Evolutionary conservation across 2,888 invertebrate genomes (phyloP).

Genomic region (Eueremaeus valkanovi): DNA sequence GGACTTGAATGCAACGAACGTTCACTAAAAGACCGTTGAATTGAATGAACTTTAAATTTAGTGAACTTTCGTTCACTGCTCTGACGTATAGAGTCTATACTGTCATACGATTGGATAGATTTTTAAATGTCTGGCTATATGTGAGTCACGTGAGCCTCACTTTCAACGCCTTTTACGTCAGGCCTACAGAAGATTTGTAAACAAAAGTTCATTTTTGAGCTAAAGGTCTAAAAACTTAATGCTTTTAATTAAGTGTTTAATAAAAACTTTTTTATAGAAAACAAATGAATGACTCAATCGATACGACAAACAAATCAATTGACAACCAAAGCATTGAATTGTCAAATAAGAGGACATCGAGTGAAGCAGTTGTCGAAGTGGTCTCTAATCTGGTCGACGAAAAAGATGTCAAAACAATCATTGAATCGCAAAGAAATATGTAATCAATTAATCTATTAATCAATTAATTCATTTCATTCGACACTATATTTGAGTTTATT

Average conservation of each 20-base stretch:
- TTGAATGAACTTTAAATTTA: constrained; percentile 28
- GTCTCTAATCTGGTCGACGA: constrained; percentile 86
- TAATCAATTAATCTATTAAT: constrained; percentile 55
- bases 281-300: constrained; percentile 1
- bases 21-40: constrained; percentile 23
- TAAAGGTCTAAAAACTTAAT: background rate
- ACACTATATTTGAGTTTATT: background rate
- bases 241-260: background rate
- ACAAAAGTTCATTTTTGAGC: background rate
- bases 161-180: background rate
- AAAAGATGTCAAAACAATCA: constrained; percentile 81
- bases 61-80: background rate
- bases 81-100: background rate
- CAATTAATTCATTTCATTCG: background rate
- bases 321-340: background rate
- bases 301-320: background rate
- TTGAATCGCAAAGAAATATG: constrained; percentile 89
- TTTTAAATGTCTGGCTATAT: background rate
- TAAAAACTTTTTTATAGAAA: no score
- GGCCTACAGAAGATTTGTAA: background rate
- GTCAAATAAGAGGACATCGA: background rate
- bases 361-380: constrained; percentile 84
- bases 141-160: background rate
- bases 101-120: background rate
- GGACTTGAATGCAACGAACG: background rate